Conservation (phyloP, 2,888 invertebrate species). For the Drosophila algonquin region DNA sequence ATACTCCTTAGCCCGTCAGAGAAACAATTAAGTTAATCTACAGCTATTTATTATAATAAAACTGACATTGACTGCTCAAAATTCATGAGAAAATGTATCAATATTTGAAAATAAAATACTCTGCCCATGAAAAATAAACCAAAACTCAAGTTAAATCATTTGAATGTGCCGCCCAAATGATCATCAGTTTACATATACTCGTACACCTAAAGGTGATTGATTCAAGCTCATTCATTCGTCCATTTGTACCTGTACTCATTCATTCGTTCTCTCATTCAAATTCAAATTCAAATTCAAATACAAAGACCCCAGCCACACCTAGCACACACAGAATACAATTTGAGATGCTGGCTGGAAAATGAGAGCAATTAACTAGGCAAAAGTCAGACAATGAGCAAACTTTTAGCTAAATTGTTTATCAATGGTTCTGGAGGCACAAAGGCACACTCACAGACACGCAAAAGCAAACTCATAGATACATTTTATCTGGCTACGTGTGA, state of each 20-base stretch:
- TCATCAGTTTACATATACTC: neutral
- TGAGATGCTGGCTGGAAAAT: constrained; percentile 31
- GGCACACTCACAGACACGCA: constrained; percentile 9
- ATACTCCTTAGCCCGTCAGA: too few species aligned
- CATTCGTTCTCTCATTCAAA: constrained; percentile 7
- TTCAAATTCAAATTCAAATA: neutral
- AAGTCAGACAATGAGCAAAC: constrained; percentile 53
- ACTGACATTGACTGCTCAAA: neutral
- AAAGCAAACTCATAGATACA: constrained; percentile 22
- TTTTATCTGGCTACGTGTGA: constrained; percentile 21
- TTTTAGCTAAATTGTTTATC: constrained; percentile 62
- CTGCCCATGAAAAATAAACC: neutral
- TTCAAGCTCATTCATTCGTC: constrained; percentile 2
- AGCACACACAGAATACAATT: constrained; percentile 9
- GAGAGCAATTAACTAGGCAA: constrained; percentile 35
- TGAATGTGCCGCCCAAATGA: constrained; percentile 1
- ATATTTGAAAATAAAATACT: neutral
- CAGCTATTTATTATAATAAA: too few species aligned
- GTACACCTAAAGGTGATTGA: constrained; percentile 18
- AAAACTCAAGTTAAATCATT: constrained; percentile 26
- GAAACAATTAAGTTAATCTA: too few species aligned
- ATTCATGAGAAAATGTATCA: neutral
- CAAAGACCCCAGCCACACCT: constrained; percentile 34
- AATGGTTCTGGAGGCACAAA: constrained; percentile 62
- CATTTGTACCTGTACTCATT: neutral